Evolutionary conservation across 2,888 invertebrate genomes (phyloP), one percentile per base, ranked within the genome.

Genomic region (Caenorhabditis zanzibari): DNA sequence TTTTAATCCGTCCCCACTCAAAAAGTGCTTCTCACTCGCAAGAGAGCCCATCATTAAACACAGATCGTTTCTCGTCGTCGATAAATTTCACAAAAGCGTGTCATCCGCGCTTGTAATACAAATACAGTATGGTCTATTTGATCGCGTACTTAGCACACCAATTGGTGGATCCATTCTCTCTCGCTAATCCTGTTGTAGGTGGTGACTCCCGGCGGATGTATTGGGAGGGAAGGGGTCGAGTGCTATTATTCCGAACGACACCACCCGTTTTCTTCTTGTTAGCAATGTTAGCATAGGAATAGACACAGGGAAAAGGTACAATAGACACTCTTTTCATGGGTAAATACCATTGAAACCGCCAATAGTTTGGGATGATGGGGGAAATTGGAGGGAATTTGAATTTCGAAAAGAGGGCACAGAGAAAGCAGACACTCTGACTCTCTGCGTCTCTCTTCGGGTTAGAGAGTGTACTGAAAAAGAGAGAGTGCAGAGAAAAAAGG

Each of bases 231-330:
- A n/a, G n/a, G 66, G 73, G 63, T 84, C 84, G 80, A 84, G 84
- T 84, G 76, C 84, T 84, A 84, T 84, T 84, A 80, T 84, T 72
- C n/a, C n/a, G n/a, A n/a, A n/a, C 69, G 69, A 63, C 52, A 47
- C 61, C 52, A n/a, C 32, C 64, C 26, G n/a, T n/a, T n/a, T n/a
- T n/a, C n/a, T n/a, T n/a, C n/a, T n/a, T n/a, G n/a, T n/a, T n/a
- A n/a, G n/a, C 41, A 41, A 54, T 54, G 64, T 74, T 52, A 52
- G 32, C 72, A 66, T 72, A 58, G 32, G 54, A 77, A 71, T 56
- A 28, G 41, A 41, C 12, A 54, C 24, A 49, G 44, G n/a, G n/a
- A 64, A 14, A 10, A 12, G 12, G 2, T 10, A 38, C n/a, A n/a
- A n/a, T n/a, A n/a, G n/a, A n/a, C n/a, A n/a, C n/a, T n/a, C n/a